Conservation (phyloP, 2,888 invertebrate species). For the Megamerina dolium region DNA sequence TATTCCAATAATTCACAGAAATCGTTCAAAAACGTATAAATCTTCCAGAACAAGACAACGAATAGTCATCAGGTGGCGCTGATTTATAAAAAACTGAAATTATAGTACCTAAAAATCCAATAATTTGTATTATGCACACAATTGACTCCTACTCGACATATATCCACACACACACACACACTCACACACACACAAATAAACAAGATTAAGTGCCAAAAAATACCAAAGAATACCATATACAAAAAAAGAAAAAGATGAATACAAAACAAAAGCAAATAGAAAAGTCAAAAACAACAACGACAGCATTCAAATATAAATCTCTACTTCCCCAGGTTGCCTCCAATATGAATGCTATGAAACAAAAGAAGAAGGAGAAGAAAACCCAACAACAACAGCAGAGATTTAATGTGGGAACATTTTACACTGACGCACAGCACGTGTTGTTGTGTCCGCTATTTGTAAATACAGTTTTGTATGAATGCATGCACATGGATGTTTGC, state of each 20-base stretch:
- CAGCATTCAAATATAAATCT: too few relatives aligned
- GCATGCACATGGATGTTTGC: too few relatives aligned
- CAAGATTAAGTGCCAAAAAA: neutral
- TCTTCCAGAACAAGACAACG: too few relatives aligned
- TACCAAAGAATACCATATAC: neutral
- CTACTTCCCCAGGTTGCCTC: too few relatives aligned
- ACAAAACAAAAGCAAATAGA: neutral
- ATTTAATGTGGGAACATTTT: conserved; percentile 30
- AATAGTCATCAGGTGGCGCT: too few relatives aligned
- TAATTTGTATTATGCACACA: too few relatives aligned
- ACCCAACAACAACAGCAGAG: conserved; percentile 18
- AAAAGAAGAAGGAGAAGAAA: neutral
- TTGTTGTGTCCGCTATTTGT: conserved; percentile 13
- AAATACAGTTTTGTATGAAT: too few relatives aligned
- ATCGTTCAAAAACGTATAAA: neutral
- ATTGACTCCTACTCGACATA: too few relatives aligned
- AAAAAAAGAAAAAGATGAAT: conserved; percentile 1
- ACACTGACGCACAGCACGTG: conserved; percentile 30
- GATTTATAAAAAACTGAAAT: neutral
- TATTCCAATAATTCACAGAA: too few relatives aligned
- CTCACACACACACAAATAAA: conserved; percentile 4
- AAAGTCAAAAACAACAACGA: neutral
- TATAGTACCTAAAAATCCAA: too few relatives aligned
- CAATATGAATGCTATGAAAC: too few relatives aligned
- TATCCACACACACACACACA: conserved; percentile 2